phyloP scores from a whole-genome alignment of 2,888 invertebrate genomes.

The Choristoneura rosaceana region DNA sequence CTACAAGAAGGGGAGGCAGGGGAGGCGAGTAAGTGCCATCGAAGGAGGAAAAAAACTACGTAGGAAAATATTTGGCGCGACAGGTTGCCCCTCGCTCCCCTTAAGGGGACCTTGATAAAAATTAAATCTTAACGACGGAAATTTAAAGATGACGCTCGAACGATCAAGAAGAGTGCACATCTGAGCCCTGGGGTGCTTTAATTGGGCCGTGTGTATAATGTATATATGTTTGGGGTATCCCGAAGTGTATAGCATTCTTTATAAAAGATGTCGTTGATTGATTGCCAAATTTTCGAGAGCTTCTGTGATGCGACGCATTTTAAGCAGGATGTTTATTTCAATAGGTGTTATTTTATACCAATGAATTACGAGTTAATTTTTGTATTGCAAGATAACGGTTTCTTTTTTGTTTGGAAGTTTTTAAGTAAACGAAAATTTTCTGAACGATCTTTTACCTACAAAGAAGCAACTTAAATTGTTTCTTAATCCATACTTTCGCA shows the following conservation, averaged over 20 bases:
- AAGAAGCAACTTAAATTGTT: too few species aligned
- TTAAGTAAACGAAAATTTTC: too few species aligned
- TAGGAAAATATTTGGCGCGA: slow-evolving; percentile 86
- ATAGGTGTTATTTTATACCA: slow-evolving; percentile 1
- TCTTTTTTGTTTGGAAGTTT: too few species aligned
- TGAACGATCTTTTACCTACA: too few species aligned
- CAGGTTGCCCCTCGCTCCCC: slow-evolving; percentile 75
- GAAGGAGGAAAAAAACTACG: slow-evolving; percentile 85
- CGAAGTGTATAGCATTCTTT: slow-evolving; percentile 48
- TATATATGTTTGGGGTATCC: slow-evolving; percentile 54
- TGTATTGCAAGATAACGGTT: background rate
- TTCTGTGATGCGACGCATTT: slow-evolving; percentile 15
- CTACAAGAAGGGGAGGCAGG: slow-evolving; percentile 57
- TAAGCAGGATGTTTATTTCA: slow-evolving; percentile 2
- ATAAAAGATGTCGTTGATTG: slow-evolving; percentile 53
- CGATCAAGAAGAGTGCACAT: slow-evolving; percentile 85
- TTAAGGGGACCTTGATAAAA: slow-evolving; percentile 77
- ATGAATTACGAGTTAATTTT: background rate
- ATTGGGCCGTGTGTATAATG: slow-evolving; percentile 76
- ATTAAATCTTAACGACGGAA: slow-evolving; percentile 86
- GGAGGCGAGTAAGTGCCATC: slow-evolving; percentile 83
- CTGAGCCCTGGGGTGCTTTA: slow-evolving; percentile 82
- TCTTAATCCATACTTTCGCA: too few species aligned
- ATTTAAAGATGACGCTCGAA: slow-evolving; percentile 85
- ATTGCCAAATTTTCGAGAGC: slow-evolving; percentile 38